These are phyloP conservation scores for Mormyrus proboscirostris DNA, from an alignment of 2,797 vertebrate species.

Conservation along the genomic window DNA sequence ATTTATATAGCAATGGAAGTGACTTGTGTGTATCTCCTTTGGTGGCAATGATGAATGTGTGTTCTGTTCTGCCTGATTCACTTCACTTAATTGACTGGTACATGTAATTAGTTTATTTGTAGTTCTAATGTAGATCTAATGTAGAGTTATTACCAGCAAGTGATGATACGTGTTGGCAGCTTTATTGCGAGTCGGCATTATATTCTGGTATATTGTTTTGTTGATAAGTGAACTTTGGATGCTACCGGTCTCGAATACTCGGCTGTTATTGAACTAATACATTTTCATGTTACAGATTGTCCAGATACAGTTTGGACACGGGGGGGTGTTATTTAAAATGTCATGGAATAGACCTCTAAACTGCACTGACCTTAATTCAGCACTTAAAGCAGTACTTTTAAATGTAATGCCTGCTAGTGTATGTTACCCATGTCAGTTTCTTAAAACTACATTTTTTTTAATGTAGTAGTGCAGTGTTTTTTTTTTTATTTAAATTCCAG, in stretches of 20 bases:
- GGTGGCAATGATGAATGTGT: neutral
- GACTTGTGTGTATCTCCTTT: neutral
- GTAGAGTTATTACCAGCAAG: neutral
- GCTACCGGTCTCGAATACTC: neutral
- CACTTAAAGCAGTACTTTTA: slow-evolving; percentile 2
- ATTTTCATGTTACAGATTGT: neutral
- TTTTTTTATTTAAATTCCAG: neutral
- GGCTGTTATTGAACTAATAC: neutral
- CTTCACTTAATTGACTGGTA: neutral
- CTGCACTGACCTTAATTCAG: neutral
- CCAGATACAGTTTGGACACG: neutral
- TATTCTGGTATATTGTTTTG: slow-evolving; percentile 6
- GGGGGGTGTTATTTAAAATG: slow-evolving; percentile 5
- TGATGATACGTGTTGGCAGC: neutral
- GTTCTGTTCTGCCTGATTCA: neutral
- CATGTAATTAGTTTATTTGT: neutral
- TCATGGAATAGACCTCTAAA: neutral
- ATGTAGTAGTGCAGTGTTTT: neutral
- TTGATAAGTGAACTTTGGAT: neutral
- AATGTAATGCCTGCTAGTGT: neutral
- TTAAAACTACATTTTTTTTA: neutral
- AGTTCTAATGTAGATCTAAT: neutral
- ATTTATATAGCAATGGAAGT: slow-evolving; percentile 28
- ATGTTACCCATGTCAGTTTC: neutral
- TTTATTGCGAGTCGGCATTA: neutral